A percentile compares a stretch with the other conserved stretches of the same genome.
These are phyloP conservation scores for Riparia riparia DNA, from an alignment of 2,113 vertebrate species.

Conservation along the genomic window DNA sequence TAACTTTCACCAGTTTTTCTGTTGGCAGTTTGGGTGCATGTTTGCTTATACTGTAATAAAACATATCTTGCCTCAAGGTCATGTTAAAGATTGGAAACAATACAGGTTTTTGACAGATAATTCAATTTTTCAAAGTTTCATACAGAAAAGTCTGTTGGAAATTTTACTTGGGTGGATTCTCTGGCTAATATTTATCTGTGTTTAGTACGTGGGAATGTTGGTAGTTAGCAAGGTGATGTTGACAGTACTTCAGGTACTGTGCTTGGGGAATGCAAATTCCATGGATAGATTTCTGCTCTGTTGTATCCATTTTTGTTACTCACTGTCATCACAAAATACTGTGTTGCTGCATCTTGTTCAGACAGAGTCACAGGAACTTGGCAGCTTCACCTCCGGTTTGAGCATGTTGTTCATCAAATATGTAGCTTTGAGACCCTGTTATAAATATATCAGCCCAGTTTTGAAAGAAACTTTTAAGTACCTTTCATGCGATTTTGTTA, in stretches of 20 bases:
- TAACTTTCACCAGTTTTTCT: neutral
- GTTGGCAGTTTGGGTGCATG: neutral
- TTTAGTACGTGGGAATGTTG: neutral
- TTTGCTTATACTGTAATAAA: neutral
- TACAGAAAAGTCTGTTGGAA: neutral
- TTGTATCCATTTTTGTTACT: neutral
- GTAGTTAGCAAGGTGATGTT: neutral
- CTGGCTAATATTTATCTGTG: neutral
- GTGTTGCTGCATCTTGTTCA: neutral
- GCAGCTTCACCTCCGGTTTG: neutral
- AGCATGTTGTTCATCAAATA: neutral
- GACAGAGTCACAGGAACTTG: neutral
- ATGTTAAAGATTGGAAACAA: neutral
- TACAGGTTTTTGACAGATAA: neutral
- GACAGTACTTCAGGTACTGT: neutral
- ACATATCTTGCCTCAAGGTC: neutral
- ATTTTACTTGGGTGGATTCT: neutral
- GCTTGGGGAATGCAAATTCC: neutral
- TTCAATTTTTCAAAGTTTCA: neutral
- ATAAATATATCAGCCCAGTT: neutral
- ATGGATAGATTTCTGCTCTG: neutral
- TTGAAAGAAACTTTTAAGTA: neutral
- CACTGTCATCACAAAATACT: neutral
- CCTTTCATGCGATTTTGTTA: neutral
- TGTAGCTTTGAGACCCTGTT: neutral